Base-by-base conservation (phyloP, 2,797 vertebrate genomes). In the Chiroxiphia lanceolata region DNA sequence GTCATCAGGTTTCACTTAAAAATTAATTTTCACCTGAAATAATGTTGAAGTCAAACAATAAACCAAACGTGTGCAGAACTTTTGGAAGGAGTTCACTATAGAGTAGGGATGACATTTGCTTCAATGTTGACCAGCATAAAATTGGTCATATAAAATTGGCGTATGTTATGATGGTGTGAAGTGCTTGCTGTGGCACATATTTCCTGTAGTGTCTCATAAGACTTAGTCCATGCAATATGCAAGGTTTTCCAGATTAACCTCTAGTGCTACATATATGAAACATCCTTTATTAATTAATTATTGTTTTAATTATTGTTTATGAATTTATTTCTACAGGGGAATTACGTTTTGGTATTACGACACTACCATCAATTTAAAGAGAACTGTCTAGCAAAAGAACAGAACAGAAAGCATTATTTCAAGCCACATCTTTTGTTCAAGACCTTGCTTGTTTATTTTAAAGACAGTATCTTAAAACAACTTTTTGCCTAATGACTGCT, bases 221-320 rank as follows among this genome's bases (percentile, higher is more conserved):
- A 36, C 42, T 75, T 47, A 53, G 50, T 36, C 47, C n/a, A 70
- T 17, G 56, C 42, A 77, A 57, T 44, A 71, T 57, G 56, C 48
- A 94, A 89, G 50, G 42, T 70, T 87, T 87, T 89, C 36, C 34
- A 77, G 71, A 87, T 83, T 85, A 90, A 95, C 77, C 34, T 87
- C 25, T 31, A 86, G 36, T 51, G 27, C n/a, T 87, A 42, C 31
- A 15, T 57, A 65, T 33, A 60, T 38, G 51, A 89, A 86, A 84
- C 33, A 81, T 50, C 42, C 19, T 48, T 42, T 87, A 68, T 69
- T 69, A 86, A 77, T 89, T 87, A 70, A 89, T 87, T 84, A 87
- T 31, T 93, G 63, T 59, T 80, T 89, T 89, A 74, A 87, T 87
- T 82, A 87, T n/a, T 95, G 67, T 82, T 91, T 79, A 95, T 84